Evolutionary conservation across 1,140 invertebrate species (phyloP).

Genomic region (Drosophila prosaltans): DNA sequence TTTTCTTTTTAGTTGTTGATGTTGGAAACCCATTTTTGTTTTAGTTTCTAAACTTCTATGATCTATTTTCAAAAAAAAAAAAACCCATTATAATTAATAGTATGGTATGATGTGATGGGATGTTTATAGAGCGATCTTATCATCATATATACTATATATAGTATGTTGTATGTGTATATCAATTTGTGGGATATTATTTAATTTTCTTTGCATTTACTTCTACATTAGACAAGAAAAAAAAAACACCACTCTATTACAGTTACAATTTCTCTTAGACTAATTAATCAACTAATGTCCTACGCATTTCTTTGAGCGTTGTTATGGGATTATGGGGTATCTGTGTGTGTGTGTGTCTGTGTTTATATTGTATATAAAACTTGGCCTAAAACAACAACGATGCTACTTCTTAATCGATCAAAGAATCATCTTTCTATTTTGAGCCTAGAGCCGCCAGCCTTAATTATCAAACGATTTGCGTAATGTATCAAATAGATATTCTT

Average conservation of each 20-base stretch:
- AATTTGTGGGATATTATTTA: not conserved
- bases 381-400: slow-evolving; percentile 56
- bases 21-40: slow-evolving; percentile 66
- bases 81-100: slow-evolving; percentile 12
- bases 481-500: slow-evolving; percentile 86
- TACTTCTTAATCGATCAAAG: slow-evolving; percentile 4
- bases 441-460: slow-evolving; percentile 33
- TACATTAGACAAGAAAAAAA: slow-evolving; percentile 48
- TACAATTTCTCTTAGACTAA: slow-evolving; percentile 53
- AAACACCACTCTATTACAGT: slow-evolving; percentile 20
- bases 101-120: slow-evolving; percentile 41
- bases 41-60: slow-evolving; percentile 20
- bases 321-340: slow-evolving; percentile 9
- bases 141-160: not conserved
- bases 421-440: slow-evolving; percentile 16
- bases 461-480: slow-evolving; percentile 86
- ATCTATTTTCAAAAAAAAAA: slow-evolving; percentile 26
- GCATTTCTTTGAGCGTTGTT: slow-evolving; percentile 3
- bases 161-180: not conserved
- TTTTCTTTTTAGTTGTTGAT: slow-evolving; percentile 32
- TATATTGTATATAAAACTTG: slow-evolving; percentile 64
- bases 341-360: slow-evolving; percentile 28
- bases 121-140: slow-evolving; percentile 21
- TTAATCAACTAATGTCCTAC: slow-evolving; percentile 51
- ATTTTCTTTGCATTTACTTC: slow-evolving; percentile 10